These are phyloP conservation scores for Poeciliopsis prolifica DNA, from an alignment of 2,113 vertebrate species.

Conservation along the genomic window DNA sequence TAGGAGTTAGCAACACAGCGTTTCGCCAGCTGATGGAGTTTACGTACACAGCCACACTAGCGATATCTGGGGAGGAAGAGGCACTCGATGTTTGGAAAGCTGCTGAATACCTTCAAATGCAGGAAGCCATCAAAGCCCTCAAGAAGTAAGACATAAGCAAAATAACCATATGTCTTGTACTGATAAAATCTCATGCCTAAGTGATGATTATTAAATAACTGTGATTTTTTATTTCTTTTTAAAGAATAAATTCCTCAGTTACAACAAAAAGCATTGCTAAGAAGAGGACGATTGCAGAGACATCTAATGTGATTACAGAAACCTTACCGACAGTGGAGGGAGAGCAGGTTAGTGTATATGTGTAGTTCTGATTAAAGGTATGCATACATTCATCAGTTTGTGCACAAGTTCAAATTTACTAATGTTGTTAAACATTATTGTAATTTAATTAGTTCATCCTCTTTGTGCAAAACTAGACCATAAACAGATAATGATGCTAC, in stretches of 20 bases:
- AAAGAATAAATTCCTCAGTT: slow-evolving; percentile 82
- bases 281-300: slow-evolving; percentile 93
- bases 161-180: background rate
- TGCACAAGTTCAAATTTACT: background rate
- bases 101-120: slow-evolving; percentile 97
- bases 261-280: slow-evolving; percentile 81
- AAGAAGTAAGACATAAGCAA: slow-evolving; percentile 67
- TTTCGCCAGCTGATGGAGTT: slow-evolving; percentile 97
- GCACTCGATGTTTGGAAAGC: slow-evolving; percentile 96
- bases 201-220: background rate
- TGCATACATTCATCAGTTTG: background rate
- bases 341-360: slow-evolving; percentile 71
- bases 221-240: background rate
- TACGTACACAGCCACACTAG: slow-evolving; percentile 94
- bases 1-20: slow-evolving; percentile 96
- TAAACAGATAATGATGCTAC: background rate
- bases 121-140: slow-evolving; percentile 97
- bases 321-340: slow-evolving; percentile 85
- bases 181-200: background rate
- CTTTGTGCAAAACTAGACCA: background rate
- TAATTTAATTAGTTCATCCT: background rate
- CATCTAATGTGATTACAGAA: slow-evolving; percentile 92
- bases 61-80: slow-evolving; percentile 90
- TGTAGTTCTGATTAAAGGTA: background rate
- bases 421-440: background rate